These are phyloP conservation scores for Mastacembelus armatus DNA, from an alignment of 2,797 vertebrate species.

Conservation along the genomic window DNA sequence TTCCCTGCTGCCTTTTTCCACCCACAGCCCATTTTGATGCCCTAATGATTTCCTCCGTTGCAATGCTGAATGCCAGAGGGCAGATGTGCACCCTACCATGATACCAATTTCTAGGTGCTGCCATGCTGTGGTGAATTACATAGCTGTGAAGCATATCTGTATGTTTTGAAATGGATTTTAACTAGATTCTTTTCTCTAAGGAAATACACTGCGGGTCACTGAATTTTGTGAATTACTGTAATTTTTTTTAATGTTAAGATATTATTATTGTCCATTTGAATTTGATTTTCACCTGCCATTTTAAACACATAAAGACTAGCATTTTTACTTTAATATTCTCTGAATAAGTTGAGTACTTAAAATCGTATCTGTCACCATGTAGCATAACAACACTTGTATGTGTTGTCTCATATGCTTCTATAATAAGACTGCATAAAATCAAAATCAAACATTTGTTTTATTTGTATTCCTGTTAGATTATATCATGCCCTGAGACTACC, in stretches of 20 bases:
- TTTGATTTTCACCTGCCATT: neutral
- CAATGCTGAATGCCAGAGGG: slow-evolving; percentile 27
- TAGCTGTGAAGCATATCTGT: slow-evolving; percentile 39
- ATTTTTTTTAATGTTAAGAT: slow-evolving; percentile 13
- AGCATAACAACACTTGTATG: too few species aligned
- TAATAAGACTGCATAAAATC: slow-evolving; percentile 22
- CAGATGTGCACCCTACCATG: slow-evolving; percentile 54
- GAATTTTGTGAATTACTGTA: slow-evolving; percentile 23
- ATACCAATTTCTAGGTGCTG: slow-evolving; percentile 48
- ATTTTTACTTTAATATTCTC: neutral
- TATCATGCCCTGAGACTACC: slow-evolving; percentile 1
- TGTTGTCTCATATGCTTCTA: slow-evolving; percentile 2
- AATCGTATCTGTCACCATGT: neutral
- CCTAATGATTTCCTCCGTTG: slow-evolving; percentile 54
- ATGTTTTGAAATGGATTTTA: slow-evolving; percentile 44
- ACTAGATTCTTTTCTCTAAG: slow-evolving; percentile 26
- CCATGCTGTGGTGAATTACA: slow-evolving; percentile 51
- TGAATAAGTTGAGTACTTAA: neutral
- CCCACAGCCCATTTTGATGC: slow-evolving; percentile 44
- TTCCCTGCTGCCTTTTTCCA: slow-evolving; percentile 26
- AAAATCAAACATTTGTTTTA: slow-evolving; percentile 34
- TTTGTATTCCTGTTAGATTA: slow-evolving; percentile 21
- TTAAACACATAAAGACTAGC: neutral
- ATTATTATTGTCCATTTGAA: slow-evolving; percentile 1
- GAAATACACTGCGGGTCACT: slow-evolving; percentile 15